These are phyloP conservation scores for Thera britannica DNA, from an alignment of 2,888 invertebrate genomes.

Conservation along the genomic window DNA sequence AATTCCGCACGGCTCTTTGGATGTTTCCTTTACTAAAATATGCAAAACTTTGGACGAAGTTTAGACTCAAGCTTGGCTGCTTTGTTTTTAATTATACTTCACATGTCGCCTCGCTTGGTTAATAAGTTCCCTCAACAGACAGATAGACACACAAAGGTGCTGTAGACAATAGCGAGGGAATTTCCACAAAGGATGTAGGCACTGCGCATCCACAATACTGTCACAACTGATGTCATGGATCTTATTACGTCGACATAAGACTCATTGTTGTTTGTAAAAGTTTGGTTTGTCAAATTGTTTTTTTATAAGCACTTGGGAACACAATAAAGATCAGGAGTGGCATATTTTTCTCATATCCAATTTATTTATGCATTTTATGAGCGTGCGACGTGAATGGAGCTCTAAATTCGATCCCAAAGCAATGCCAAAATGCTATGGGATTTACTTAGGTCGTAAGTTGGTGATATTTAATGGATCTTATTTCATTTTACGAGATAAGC, in stretches of 20 bases:
- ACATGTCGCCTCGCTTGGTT: slow-evolving; percentile 50
- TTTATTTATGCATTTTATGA: slow-evolving; percentile 59
- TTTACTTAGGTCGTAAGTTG: slow-evolving; percentile 23
- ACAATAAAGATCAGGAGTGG: slow-evolving; percentile 56
- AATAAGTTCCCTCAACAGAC: slow-evolving; percentile 55
- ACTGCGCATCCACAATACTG: slow-evolving; percentile 43
- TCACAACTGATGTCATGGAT: slow-evolving; percentile 34
- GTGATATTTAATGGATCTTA: slow-evolving; percentile 11
- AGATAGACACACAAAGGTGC: slow-evolving; percentile 61
- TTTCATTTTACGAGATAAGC: slow-evolving; percentile 12
- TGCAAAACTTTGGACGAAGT: slow-evolving; percentile 2
- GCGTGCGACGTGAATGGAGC: slow-evolving; percentile 50
- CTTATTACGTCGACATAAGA: slow-evolving; percentile 34
- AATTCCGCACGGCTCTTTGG: too few species aligned
- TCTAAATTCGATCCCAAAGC: slow-evolving; percentile 36
- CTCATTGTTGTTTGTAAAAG: slow-evolving; percentile 36
- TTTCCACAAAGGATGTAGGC: slow-evolving; percentile 62
- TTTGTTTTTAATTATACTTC: slow-evolving; percentile 62
- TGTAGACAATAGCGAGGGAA: slow-evolving; percentile 53
- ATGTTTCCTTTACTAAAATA: background rate
- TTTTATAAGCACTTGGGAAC: slow-evolving; percentile 48
- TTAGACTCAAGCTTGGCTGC: slow-evolving; percentile 18
- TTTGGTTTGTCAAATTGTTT: slow-evolving; percentile 33
- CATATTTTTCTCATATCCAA: slow-evolving; percentile 54
- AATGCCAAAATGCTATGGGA: slow-evolving; percentile 24